Evolutionary conservation across 2,888 invertebrate species (phyloP).

Genomic region (Acleris emargana): DNA sequence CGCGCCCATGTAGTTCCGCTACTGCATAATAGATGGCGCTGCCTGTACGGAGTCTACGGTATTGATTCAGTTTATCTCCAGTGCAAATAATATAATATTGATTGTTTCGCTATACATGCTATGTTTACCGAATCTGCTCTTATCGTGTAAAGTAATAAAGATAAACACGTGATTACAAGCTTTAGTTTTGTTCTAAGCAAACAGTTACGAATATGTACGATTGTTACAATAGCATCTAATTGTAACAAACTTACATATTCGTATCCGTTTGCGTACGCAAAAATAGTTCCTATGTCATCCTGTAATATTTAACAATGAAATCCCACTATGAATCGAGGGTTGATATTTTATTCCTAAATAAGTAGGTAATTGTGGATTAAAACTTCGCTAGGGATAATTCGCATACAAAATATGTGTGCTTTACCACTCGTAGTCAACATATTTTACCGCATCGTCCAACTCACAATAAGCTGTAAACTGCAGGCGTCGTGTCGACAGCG

Average conservation of each 20-base stretch:
- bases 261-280: too few species aligned
- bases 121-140: conserved; percentile 50
- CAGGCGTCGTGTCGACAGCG: conserved; percentile 7
- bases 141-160: conserved; percentile 50
- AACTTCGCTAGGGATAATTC: too few species aligned
- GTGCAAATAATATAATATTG: conserved; percentile 66
- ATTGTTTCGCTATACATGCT: conserved; percentile 58
- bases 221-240: too few species aligned
- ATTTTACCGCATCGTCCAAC: background rate
- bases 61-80: conserved; percentile 59
- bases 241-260: too few species aligned
- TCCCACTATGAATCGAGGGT: too few species aligned
- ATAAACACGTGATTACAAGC: conserved; percentile 26
- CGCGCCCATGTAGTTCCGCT: conserved; percentile 50
- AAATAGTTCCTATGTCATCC: too few species aligned
- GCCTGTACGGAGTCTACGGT: conserved; percentile 39
- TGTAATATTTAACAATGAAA: too few species aligned
- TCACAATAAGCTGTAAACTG: conserved; percentile 8
- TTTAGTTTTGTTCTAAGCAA: background rate
- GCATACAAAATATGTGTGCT: too few species aligned
- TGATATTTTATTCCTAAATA: too few species aligned
- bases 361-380: too few species aligned
- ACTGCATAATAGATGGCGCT: conserved; percentile 68
- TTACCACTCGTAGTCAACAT: background rate
- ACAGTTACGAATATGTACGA: background rate